Evolutionary conservation across 2,888 invertebrate genomes (phyloP).

Genomic region (Leucophenga maculata): DNA sequence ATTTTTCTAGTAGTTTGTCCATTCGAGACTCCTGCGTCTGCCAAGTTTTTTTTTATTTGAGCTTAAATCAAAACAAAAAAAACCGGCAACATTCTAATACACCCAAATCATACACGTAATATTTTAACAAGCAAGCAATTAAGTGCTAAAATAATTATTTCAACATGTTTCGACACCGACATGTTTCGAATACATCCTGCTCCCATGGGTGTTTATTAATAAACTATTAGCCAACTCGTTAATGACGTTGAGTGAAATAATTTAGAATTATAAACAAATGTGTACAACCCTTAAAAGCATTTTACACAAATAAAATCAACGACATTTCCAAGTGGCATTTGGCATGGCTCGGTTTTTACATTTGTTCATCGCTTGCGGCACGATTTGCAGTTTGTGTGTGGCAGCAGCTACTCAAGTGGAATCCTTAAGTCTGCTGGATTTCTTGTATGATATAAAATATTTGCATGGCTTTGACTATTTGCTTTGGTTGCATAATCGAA

Average conservation of each 20-base stretch:
- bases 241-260: not conserved
- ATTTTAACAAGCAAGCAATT: too few species aligned
- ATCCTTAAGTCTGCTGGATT: slow-evolving; percentile 28
- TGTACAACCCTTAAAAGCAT: not conserved
- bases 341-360: not conserved
- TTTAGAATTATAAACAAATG: not conserved
- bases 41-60: too few species aligned
- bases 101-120: too few species aligned
- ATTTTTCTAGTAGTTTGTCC: too few species aligned
- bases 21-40: too few species aligned
- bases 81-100: too few species aligned
- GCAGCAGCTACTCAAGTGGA: not conserved
- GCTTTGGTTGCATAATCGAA: slow-evolving; percentile 43
- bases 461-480: slow-evolving; percentile 46
- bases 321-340: not conserved
- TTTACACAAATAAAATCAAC: too few species aligned
- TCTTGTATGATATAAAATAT: slow-evolving; percentile 45
- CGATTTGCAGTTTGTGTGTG: not conserved
- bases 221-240: not conserved
- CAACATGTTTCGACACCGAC: too few species aligned
- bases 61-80: too few species aligned
- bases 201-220: slow-evolving; percentile 5
- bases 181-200: too few species aligned
- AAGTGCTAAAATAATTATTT: too few species aligned
- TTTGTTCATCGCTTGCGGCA: not conserved